A percentile compares a stretch with the other conserved stretches of the same genome.
Conservation (phyloP, 2,888 invertebrate genomes). For the Idaea biselata region DNA sequence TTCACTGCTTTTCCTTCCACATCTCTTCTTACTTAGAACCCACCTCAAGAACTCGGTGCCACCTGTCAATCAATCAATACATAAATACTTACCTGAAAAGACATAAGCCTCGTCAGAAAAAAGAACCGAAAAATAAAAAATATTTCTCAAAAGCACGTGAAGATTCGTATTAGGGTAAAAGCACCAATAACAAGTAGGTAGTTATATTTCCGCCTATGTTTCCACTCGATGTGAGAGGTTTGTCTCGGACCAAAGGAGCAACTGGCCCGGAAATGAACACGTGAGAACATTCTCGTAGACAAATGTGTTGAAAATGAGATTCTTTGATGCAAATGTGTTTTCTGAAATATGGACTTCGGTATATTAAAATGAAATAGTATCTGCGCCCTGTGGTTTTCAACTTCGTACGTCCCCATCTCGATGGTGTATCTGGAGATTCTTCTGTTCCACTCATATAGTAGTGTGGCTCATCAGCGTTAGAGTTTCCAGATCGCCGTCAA, state of each 20-base stretch:
- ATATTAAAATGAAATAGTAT: neutral
- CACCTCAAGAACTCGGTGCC: neutral
- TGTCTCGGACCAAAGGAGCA: conserved; percentile 19
- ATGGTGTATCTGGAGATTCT: neutral
- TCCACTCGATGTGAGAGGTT: conserved; percentile 32
- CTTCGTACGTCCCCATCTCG: neutral
- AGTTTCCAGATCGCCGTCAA: no score
- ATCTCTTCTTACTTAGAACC: neutral
- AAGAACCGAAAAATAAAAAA: neutral
- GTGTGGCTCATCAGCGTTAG: no score
- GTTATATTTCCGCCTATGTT: conserved; percentile 21
- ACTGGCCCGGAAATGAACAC: conserved; percentile 39
- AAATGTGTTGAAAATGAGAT: conserved; percentile 17
- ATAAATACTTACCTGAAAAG: neutral
- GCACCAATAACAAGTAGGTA: conserved; percentile 25
- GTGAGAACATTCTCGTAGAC: conserved; percentile 37
- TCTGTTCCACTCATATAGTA: no score
- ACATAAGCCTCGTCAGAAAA: neutral
- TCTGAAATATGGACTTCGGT: conserved; percentile 8
- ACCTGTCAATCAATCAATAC: neutral
- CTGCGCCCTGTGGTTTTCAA: neutral
- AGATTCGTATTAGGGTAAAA: conserved; percentile 20
- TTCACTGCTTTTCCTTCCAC: neutral
- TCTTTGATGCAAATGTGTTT: conserved; percentile 19
- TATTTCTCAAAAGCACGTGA: neutral